phyloP scores from a whole-genome alignment of 2,113 vertebrate species.

The Megaptera novaeangliae region DNA sequence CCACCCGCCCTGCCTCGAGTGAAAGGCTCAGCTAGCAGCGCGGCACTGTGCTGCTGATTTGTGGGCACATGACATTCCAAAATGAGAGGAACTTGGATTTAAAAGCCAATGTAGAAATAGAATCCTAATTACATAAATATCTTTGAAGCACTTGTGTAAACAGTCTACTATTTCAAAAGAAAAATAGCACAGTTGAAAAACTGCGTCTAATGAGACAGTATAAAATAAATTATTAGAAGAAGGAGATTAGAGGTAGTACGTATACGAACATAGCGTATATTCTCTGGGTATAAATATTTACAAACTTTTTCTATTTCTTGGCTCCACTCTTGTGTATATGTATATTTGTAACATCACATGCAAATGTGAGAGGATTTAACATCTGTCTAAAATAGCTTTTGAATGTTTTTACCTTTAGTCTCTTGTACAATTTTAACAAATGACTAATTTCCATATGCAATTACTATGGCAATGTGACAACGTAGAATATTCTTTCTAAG shows the following conservation, averaged over 20 bases:
- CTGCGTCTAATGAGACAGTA: neutral
- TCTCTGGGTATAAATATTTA: constrained; percentile 5
- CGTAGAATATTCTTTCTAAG: neutral
- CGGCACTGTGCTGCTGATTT: neutral
- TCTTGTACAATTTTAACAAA: neutral
- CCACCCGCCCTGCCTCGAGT: rapidly evolving
- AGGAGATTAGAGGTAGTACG: constrained; percentile 46
- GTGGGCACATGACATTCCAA: constrained; percentile 55
- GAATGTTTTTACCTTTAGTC: constrained; percentile 34
- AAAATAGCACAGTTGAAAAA: constrained; percentile 64
- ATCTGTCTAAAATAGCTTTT: constrained; percentile 44
- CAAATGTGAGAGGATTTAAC: constrained; percentile 18
- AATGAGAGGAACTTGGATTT: constrained; percentile 54
- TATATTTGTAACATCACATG: constrained; percentile 50
- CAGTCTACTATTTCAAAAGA: constrained; percentile 75
- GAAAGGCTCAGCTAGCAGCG: neutral
- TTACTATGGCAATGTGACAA: neutral
- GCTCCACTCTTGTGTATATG: constrained; percentile 23
- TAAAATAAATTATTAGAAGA: constrained; percentile 65
- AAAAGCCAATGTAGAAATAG: constrained; percentile 66
- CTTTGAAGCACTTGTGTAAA: constrained; percentile 67
- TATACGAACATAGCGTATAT: constrained; percentile 5
- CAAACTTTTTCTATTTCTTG: constrained; percentile 38
- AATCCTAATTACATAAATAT: constrained; percentile 73
- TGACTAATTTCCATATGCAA: constrained; percentile 22